Evolutionary conservation across 2,888 invertebrate genomes (phyloP).

Genomic region (Bruchidius siliquastri): DNA sequence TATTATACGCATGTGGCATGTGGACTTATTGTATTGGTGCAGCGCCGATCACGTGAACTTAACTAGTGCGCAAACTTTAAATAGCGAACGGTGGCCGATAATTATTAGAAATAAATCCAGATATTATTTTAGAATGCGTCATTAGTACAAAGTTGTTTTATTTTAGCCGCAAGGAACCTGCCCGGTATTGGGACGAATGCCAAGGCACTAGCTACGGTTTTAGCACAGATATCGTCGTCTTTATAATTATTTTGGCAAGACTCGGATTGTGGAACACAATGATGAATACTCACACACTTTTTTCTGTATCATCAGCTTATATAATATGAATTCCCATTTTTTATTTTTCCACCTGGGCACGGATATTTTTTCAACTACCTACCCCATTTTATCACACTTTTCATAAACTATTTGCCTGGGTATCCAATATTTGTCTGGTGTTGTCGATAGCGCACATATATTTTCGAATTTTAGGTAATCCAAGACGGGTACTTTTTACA

Average conservation of each 20-base stretch:
- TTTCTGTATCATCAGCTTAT: conserved; percentile 9
- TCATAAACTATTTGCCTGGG: background rate
- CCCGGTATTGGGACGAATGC: conserved; percentile 50
- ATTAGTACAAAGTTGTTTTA: conserved; percentile 38
- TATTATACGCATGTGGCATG: conserved; percentile 40
- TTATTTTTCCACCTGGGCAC: background rate
- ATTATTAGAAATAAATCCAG: conserved; percentile 23
- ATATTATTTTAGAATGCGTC: conserved; percentile 35
- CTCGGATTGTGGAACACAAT: conserved; percentile 5
- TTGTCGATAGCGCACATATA: background rate
- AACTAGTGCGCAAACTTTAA: conserved; percentile 23
- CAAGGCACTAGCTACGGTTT: conserved; percentile 51
- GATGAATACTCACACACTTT: conserved; percentile 8
- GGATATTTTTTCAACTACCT: background rate
- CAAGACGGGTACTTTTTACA: background rate
- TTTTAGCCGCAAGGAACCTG: conserved; percentile 36
- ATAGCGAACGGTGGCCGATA: conserved; percentile 19
- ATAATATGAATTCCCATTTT: conserved; percentile 5
- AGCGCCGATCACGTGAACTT: conserved; percentile 21
- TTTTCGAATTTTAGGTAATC: background rate
- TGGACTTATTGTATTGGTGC: conserved; percentile 50
- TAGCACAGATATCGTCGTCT: conserved; percentile 48
- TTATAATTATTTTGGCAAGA: conserved; percentile 78
- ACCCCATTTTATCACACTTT: background rate
- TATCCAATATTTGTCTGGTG: background rate